Evolutionary conservation across 1,140 invertebrate genomes (phyloP), one percentile per base, ranked within the genome.

Genomic region (Drosophila repletoides): DNA sequence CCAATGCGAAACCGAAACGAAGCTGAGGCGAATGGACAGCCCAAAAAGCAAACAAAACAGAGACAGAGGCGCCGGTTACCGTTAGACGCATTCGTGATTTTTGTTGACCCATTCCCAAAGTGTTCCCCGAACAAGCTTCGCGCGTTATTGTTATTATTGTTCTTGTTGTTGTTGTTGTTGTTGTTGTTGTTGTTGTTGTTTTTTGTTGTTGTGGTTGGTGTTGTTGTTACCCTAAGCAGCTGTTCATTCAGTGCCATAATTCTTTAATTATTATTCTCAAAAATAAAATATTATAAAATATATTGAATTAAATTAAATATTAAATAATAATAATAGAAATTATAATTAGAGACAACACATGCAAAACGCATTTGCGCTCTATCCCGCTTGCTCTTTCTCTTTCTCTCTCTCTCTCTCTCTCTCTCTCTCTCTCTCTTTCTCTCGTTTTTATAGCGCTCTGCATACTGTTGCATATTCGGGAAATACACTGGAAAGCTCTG

Each of bases 1-100:
- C 40, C 65, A 68, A 63, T 63, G 49, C 49, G 65, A 49, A 55
- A 9, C 31, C 59, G 59, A 53, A 52, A 19, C 19, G 40, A 46
- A 46, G 51, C 33, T 41, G 1, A 29, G 12, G 52, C 52, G 33
- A 52, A 53, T 40, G 48, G 15, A n/a, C 17, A 48, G 40, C 24
- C 10, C 24, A 31, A 60, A 56, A 63, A 68, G 65, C 65, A 68
- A 68, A 68, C 41, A 68, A 63, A 63, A 63, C 65, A 63, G 46
- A 68, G 48, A 55, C 10, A 40, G 21, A 15, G 38, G 31, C 48
- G 48, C 65, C 58, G 58, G 48, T 21, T 51, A 40, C 15, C 36
- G 46, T 60, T 29, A 15, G 43, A 26, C 46, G 36, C 38, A 38
- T 48, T 61, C 48, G 58, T 63, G 41, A 48, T 53, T 38, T 51